Evolutionary conservation across 2,888 invertebrate species (phyloP), one percentile per base, ranked within the genome.

Genomic region (Erebia ligea): DNA sequence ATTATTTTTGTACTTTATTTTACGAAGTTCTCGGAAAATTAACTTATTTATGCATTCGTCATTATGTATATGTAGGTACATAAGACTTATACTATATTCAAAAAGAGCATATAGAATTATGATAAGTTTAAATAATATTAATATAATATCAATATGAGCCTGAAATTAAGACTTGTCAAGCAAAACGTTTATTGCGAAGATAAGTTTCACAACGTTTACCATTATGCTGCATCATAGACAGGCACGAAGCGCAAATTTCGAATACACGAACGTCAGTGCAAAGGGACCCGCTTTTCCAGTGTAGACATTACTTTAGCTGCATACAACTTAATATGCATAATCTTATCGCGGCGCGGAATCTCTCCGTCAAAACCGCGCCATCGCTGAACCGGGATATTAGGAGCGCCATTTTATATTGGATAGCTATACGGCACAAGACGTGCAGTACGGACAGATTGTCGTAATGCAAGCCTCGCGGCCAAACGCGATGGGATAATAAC

Each of bases 401-500:
- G 91, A 93, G 92, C 90, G 92, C 92, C 92, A 91, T 92, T 93
- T 93, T 92, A 92, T 92, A 92, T 92, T 91, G 92, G 92, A 91
- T 92, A 92, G 92, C 91, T 92, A 91, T 92, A 92, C 89, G 85
- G 91, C 91, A 90, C 90, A 89, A 92, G 92, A 92, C 93, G 92
- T 92, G 93, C 92, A 89, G 91, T 93, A 93, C 92, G 92, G 92
- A 92, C 92, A 92, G 92, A 92, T 92, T 92, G 93, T 93, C 93
- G 92, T 93, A 92, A 93, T 93, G 92, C 89, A 92, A 91, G 92
- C 87, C 93, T 85, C 84, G 88, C 89, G 92, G 93, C 89, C 91
- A 91, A 92, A 92, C 89, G 91, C 93, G 92, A 93, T 92, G 93
- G 92, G 92, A 92, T 93, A 93, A 93, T 93, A 93, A 93, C 92